These are phyloP conservation scores for Drosophila varians DNA, from an alignment of 1,140 invertebrate species.

Conservation along the genomic window DNA sequence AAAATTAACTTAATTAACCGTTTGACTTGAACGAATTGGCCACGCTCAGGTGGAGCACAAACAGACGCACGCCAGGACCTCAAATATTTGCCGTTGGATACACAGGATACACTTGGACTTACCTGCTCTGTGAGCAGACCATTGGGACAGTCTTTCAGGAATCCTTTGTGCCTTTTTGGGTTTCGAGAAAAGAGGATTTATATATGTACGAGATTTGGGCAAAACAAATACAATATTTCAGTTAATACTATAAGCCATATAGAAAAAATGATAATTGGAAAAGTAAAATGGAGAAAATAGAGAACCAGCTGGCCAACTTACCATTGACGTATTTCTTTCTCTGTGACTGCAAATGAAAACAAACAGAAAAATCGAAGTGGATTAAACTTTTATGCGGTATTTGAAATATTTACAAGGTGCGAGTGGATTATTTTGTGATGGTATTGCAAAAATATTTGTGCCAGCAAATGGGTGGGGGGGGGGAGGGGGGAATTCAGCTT, in stretches of 20 bases:
- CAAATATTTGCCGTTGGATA: background rate
- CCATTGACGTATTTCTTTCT: constrained; percentile 94
- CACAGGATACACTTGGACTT: constrained; percentile 76
- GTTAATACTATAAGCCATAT: background rate
- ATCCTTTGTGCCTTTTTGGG: constrained; percentile 97
- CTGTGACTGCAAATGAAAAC: constrained; percentile 88
- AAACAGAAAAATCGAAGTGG: constrained; percentile 36
- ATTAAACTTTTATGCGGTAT: constrained; percentile 42
- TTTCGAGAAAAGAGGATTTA: too few species aligned
- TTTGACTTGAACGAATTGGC: constrained; percentile 71
- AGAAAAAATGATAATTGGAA: background rate
- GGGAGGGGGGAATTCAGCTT: background rate
- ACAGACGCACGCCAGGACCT: background rate
- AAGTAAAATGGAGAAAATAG: background rate
- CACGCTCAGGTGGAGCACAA: constrained; percentile 31
- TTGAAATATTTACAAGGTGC: constrained; percentile 47
- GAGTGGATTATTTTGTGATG: constrained; percentile 24
- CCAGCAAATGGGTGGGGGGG: too few species aligned
- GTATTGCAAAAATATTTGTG: constrained; percentile 4
- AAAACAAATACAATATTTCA: constrained; percentile 12
- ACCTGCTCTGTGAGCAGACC: constrained; percentile 96
- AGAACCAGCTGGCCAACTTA: constrained; percentile 86
- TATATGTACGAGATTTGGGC: constrained; percentile 59
- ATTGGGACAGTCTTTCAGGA: constrained; percentile 96
- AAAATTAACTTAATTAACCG: constrained; percentile 71